Conservation (phyloP, 1,140 invertebrate species). For the Zaprionus ornatus region DNA sequence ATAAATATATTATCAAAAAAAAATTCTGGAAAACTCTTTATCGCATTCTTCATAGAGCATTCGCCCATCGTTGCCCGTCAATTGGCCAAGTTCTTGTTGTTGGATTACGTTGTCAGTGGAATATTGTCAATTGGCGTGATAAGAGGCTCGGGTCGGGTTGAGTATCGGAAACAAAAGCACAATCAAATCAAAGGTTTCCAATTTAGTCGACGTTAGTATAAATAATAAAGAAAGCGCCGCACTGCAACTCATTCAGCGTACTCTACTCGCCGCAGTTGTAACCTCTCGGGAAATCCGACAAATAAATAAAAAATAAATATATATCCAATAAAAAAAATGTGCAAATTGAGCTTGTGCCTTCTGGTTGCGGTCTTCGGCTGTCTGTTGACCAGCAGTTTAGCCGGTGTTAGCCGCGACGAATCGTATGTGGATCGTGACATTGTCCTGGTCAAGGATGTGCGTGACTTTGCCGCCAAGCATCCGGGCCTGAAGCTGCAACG, state of each 20-base stretch:
- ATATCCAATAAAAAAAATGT: conserved; percentile 37
- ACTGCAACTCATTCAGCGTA: conserved; percentile 53
- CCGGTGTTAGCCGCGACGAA: conserved; percentile 20
- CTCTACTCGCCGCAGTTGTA: conserved; percentile 45
- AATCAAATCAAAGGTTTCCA: conserved; percentile 53
- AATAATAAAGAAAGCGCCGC: conserved; percentile 47
- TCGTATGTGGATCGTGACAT: conserved; percentile 41
- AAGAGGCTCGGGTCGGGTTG: conserved; percentile 29
- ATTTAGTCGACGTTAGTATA: conserved; percentile 52
- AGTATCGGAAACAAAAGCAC: background rate
- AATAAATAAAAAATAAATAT: background rate
- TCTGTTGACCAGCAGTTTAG: conserved; percentile 36
- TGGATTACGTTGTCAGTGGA: conserved; percentile 67
- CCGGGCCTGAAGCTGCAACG: conserved; percentile 55
- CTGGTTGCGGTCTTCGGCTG: conserved; percentile 59
- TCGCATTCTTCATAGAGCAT: conserved; percentile 15
- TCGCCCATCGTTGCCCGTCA: background rate
- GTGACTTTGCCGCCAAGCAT: conserved; percentile 56
- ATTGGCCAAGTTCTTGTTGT: conserved; percentile 7
- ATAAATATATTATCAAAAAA: background rate
- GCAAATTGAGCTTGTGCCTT: conserved; percentile 58
- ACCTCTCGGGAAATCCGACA: background rate
- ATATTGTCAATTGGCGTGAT: conserved; percentile 71
- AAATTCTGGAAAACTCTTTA: background rate
- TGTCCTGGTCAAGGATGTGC: conserved; percentile 63